Conservation (phyloP, 2,888 invertebrate species). For the Deilephila porcellus region DNA sequence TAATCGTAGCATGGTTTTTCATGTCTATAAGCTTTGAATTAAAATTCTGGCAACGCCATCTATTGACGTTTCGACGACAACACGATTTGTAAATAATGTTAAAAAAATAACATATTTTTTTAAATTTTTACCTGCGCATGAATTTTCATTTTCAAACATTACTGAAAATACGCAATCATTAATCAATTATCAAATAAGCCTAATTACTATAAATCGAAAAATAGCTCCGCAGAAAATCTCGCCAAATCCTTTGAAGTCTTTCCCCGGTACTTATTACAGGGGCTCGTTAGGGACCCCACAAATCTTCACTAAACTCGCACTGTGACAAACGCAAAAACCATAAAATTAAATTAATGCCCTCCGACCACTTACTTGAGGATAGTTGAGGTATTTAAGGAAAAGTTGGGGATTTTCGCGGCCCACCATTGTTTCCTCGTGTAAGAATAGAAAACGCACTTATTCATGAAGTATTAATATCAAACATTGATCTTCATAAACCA, state of each 20-base stretch:
- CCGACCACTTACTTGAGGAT: slow-evolving; percentile 65
- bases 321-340: slow-evolving; percentile 85
- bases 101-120: not conserved
- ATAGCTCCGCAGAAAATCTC: not conserved
- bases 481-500: too few species aligned
- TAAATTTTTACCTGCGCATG: too few species aligned
- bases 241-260: slow-evolving; percentile 14
- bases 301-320: slow-evolving; percentile 74
- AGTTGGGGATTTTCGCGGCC: slow-evolving; percentile 53
- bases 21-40: not conserved
- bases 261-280: slow-evolving; percentile 60
- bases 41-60: slow-evolving; percentile 12
- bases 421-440: slow-evolving; percentile 30
- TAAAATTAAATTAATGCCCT: slow-evolving; percentile 84
- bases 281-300: slow-evolving; percentile 76
- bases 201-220: not conserved
- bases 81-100: not conserved
- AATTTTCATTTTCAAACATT: too few species aligned
- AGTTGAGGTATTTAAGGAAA: slow-evolving; percentile 70
- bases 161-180: not conserved
- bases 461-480: not conserved
- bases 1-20: not conserved
- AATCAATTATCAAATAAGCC: not conserved
- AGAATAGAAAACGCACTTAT: not conserved
- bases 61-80: not conserved